These are phyloP conservation scores for Platypus cylindrus DNA, from an alignment of 2,888 invertebrate species.

Conservation along the genomic window DNA sequence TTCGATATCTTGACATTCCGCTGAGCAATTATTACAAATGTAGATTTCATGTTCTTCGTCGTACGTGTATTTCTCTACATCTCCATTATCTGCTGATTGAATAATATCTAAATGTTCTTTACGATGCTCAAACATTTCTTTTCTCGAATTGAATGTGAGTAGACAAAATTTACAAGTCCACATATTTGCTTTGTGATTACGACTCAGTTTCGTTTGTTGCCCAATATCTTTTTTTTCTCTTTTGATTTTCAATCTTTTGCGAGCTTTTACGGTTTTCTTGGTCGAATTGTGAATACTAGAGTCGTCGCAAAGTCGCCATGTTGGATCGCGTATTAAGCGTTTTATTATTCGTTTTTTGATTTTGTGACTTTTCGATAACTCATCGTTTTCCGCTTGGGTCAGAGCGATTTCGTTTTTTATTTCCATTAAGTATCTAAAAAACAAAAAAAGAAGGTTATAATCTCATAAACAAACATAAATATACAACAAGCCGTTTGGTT, in stretches of 20 bases:
- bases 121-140: constrained; percentile 21
- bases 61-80: constrained; percentile 16
- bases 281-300: too few relatives aligned
- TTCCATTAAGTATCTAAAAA: constrained; percentile 7
- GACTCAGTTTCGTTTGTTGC: constrained; percentile 11
- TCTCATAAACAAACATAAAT: too few relatives aligned
- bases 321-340: constrained; percentile 1
- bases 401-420: constrained; percentile 7
- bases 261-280: constrained; percentile 4
- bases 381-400: background rate
- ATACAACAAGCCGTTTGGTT: too few relatives aligned
- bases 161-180: constrained; percentile 23
- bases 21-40: constrained; percentile 24
- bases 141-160: constrained; percentile 18
- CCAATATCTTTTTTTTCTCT: constrained; percentile 9
- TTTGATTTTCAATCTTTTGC: constrained; percentile 5
- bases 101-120: constrained; percentile 16
- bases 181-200: constrained; percentile 20
- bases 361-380: background rate
- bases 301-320: constrained; percentile 5
- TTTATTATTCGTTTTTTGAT: constrained; percentile 5
- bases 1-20: constrained; percentile 20
- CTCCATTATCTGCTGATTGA: constrained; percentile 11
- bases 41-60: constrained; percentile 22
- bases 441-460: too few relatives aligned